phyloP scores from a whole-genome alignment of 2,888 invertebrate genomes.

The Agonopterix subpropinquella region DNA sequence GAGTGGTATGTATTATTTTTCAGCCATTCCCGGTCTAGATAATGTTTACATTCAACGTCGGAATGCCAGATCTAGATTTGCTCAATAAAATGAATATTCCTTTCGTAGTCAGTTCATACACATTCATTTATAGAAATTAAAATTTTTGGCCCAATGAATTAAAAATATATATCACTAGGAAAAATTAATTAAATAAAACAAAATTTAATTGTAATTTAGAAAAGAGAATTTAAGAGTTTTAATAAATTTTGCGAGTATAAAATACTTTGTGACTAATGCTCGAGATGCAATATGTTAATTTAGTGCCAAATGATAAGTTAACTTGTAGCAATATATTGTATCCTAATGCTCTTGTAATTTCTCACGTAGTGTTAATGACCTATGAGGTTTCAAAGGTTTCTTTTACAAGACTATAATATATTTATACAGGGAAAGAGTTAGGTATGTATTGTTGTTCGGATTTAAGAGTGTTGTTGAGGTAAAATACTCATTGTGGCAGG shows the following conservation, averaged over 20 bases:
- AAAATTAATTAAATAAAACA: slow-evolving; percentile 28
- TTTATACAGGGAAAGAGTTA: slow-evolving; percentile 75
- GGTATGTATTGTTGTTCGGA: slow-evolving; percentile 68
- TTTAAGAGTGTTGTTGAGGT: slow-evolving; percentile 68
- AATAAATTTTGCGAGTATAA: slow-evolving; percentile 52
- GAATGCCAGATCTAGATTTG: slow-evolving; percentile 41
- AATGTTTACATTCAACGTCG: slow-evolving; percentile 28
- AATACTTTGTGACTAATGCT: slow-evolving; percentile 64
- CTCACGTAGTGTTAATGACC: slow-evolving; percentile 72
- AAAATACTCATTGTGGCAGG: slow-evolving; percentile 68
- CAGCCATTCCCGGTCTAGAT: slow-evolving; percentile 35
- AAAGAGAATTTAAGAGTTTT: slow-evolving; percentile 46
- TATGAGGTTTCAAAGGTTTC: slow-evolving; percentile 72
- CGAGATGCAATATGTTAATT: slow-evolving; percentile 75
- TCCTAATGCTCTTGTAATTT: slow-evolving; percentile 72
- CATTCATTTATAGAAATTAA: slow-evolving; percentile 31
- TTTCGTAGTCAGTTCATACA: slow-evolving; percentile 38
- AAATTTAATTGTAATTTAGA: slow-evolving; percentile 58
- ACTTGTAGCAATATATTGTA: slow-evolving; percentile 73
- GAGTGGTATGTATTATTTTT: slow-evolving; percentile 34
- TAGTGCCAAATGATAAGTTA: slow-evolving; percentile 77
- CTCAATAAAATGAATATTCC: slow-evolving; percentile 59
- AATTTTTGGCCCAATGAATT: slow-evolving; percentile 48
- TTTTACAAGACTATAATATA: slow-evolving; percentile 75
- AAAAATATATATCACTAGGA: slow-evolving; percentile 49